phyloP scores from a whole-genome alignment of 2,888 invertebrate genomes.

The Drepana falcataria region DNA sequence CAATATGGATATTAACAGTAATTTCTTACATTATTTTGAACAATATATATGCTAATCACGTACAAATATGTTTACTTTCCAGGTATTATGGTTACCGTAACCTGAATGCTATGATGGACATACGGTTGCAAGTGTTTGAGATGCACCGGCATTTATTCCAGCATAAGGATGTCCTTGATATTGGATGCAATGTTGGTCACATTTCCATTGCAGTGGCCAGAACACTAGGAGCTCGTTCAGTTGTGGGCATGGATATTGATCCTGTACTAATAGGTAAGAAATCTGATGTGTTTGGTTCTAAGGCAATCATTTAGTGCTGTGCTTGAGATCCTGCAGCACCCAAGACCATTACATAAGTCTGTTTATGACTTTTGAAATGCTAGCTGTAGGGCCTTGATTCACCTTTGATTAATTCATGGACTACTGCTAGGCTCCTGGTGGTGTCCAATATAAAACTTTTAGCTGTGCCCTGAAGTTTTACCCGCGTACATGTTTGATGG shows the following conservation, averaged over 20 bases:
- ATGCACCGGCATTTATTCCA: constrained; percentile 90
- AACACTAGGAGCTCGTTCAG: constrained; percentile 89
- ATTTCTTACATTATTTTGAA: constrained; percentile 4
- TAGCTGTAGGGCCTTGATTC: no score
- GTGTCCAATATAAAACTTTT: no score
- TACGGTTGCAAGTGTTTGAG: constrained; percentile 88
- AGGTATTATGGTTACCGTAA: constrained; percentile 97
- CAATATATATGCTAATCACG: no score
- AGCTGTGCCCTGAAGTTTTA: no score
- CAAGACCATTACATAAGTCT: no score
- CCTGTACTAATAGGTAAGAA: constrained; percentile 84
- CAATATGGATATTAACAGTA: constrained; percentile 8
- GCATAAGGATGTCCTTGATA: constrained; percentile 94
- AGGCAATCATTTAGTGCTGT: no score
- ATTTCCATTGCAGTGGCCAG: constrained; percentile 94
- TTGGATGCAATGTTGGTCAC: constrained; percentile 98
- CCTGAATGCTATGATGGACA: constrained; percentile 88
- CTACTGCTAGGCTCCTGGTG: no score
- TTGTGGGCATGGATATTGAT: constrained; percentile 97
- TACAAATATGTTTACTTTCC: constrained; percentile 31
- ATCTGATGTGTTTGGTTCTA: constrained; percentile 2
- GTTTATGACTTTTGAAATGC: no score
- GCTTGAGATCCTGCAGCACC: no score
- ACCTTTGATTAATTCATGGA: no score
- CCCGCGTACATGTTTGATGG: no score